Evolutionary conservation across 1,140 invertebrate genomes (phyloP), one percentile per base, ranked within the genome.

Genomic region (Conopomorpha cramerella): DNA sequence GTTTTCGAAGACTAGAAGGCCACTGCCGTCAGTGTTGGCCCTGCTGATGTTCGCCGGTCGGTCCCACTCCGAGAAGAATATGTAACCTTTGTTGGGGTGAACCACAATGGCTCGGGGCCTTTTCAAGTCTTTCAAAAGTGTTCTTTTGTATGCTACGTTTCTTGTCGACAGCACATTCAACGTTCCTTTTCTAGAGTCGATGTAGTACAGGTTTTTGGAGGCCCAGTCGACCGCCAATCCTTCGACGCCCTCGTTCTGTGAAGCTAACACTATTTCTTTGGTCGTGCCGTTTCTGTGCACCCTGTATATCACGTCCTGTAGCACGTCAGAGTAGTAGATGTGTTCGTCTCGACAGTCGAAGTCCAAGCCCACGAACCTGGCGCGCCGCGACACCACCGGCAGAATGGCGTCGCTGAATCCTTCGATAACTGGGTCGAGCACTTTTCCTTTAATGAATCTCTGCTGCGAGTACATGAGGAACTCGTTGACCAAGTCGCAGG

Each of bases 381-480:
- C 96, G 15, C 94, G 83, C 27, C 92, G 78, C 0, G 94, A 96
- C 0, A 96, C 93, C 1, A 93, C 90, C 0, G 92, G 92, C 7
- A 92, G 57, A 11, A 99, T 98, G 1, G 96, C 96, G 64, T 99
- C 96, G 44, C 89, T 93, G 52, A 98, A 95, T 0, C 91, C 91
- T 65, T 93, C 88, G 27, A 90, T 86, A 0, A 95, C 87, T 0
- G 94, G 93, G 49, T 96, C 84, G 13, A 97, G 64, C 0, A 97
- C 90, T 65, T 96, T 90, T 13, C 95, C 96, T 60, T 97, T 94
- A 38, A 99, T 96, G 51, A 97, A 96, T 42, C 96, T 87, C 55
- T 98, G 95, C 51, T 98, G 95, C 0, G 95, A 97, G 68, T 98
- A 99, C 82, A 99, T 89, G 0, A 99, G 80, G 61, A 99, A 99